phyloP scores from a whole-genome alignment of 2,888 invertebrate genomes.

The Sericinus montela region DNA sequence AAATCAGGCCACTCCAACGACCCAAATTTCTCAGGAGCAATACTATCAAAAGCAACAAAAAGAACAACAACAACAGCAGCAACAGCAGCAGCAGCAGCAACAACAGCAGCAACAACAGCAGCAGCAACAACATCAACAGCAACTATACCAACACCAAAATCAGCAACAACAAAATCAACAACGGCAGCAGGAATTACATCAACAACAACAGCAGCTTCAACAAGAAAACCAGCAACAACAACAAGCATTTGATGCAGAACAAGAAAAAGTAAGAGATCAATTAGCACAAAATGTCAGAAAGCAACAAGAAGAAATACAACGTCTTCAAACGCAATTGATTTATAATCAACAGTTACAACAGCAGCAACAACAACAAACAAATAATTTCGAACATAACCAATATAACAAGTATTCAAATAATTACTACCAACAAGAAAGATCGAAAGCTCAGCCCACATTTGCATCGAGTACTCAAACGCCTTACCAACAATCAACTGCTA shows the following conservation, averaged over 20 bases:
- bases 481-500: constrained; percentile 63
- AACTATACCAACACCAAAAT: constrained; percentile 51
- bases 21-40: constrained; percentile 26
- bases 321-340: constrained; percentile 61
- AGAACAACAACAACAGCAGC: constrained; percentile 45
- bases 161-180: constrained; percentile 50
- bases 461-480: constrained; percentile 53
- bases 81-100: constrained; percentile 29
- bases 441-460: constrained; percentile 48
- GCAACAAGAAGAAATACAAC: constrained; percentile 74
- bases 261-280: constrained; percentile 62
- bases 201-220: constrained; percentile 38
- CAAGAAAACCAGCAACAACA: constrained; percentile 51
- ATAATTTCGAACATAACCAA: constrained; percentile 34
- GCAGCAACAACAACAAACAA: constrained; percentile 35
- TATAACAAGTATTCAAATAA: constrained; percentile 35
- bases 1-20: constrained; percentile 32
- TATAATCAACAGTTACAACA: constrained; percentile 58
- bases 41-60: constrained; percentile 40
- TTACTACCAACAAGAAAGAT: constrained; percentile 54
- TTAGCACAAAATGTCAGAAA: constrained; percentile 71
- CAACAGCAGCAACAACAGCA: constrained; percentile 43
- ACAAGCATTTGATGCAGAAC: constrained; percentile 58
- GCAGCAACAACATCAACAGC: constrained; percentile 51
- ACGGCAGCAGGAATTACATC: constrained; percentile 47